Percentiles rank a stretch among this genome's conserved stretches.
Evolutionary conservation across 2,888 invertebrate genomes (phyloP).

Genomic region (Amphiduros pacificus): DNA sequence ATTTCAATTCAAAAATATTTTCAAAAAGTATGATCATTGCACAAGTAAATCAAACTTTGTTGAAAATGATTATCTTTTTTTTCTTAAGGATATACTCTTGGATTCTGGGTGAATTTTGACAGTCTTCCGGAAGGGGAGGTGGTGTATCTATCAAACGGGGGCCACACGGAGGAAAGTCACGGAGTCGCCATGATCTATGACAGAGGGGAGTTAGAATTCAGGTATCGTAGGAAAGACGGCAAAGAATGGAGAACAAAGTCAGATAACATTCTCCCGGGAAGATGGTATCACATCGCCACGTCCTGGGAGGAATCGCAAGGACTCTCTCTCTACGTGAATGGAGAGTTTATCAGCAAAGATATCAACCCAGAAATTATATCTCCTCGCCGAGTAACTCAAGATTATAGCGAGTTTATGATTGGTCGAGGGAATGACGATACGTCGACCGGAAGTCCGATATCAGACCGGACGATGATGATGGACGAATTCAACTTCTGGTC

Average conservation of each 20-base stretch:
- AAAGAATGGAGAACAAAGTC: conserved; percentile 43
- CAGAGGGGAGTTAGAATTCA: conserved; percentile 43
- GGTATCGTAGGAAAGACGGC: conserved; percentile 47
- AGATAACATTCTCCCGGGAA: conserved; percentile 36
- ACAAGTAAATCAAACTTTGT: too few species aligned
- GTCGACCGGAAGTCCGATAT: conserved; percentile 4
- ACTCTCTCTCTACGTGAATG: conserved; percentile 47
- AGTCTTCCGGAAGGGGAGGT: conserved; percentile 36
- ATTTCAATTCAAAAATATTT: too few species aligned
- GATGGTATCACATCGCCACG: conserved; percentile 55
- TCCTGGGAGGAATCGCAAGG: conserved; percentile 46
- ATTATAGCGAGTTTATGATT: conserved; percentile 37
- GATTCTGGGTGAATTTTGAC: conserved; percentile 51
- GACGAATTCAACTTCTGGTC: conserved; percentile 56
- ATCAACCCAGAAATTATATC: background rate
- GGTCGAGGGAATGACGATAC: conserved; percentile 49
- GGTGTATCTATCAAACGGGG: conserved; percentile 55
- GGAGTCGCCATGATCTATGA: conserved; percentile 55
- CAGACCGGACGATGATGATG: conserved; percentile 40
- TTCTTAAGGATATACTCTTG: conserved; percentile 56
- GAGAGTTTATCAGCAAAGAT: conserved; percentile 31
- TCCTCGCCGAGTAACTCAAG: background rate
- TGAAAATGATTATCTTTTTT: too few species aligned
- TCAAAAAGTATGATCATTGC: too few species aligned
- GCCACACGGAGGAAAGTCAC: conserved; percentile 45